These are phyloP conservation scores for Sinella curviseta DNA, from an alignment of 1,140 invertebrate species.

Conservation along the genomic window DNA sequence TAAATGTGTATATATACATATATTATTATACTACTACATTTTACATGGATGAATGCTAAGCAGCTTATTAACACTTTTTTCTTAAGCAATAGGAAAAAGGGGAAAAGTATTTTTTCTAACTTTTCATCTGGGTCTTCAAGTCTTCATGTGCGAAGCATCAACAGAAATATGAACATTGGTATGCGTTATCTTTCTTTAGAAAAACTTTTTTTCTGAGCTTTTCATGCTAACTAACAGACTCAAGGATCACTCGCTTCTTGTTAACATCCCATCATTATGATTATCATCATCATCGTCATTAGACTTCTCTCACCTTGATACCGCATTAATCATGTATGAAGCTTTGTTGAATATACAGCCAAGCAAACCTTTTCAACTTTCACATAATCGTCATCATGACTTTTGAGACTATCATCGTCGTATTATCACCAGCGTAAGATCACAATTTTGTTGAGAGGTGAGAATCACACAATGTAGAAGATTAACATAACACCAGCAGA, in stretches of 20 bases:
- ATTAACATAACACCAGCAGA: background rate
- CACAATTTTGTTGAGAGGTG: background rate
- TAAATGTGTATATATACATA: background rate
- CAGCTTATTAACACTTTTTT: slow-evolving; percentile 19
- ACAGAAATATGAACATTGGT: too few relatives aligned
- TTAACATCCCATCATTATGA: slow-evolving; percentile 21
- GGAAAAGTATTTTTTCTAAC: background rate
- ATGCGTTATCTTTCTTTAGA: too few relatives aligned
- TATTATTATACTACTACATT: background rate
- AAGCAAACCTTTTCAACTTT: too few relatives aligned
- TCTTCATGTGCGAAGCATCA: background rate
- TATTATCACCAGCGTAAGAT: background rate
- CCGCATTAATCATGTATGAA: slow-evolving; percentile 18
- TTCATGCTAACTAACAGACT: background rate
- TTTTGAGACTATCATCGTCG: background rate
- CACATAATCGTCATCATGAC: background rate
- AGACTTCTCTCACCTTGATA: slow-evolving; percentile 24
- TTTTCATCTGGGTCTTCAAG: background rate
- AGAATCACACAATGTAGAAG: background rate
- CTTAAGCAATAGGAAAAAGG: background rate
- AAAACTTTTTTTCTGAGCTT: too few relatives aligned
- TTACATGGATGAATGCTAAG: slow-evolving; percentile 10
- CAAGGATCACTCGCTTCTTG: background rate
- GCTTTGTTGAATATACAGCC: background rate
- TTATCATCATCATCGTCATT: slow-evolving; percentile 25